A percentile compares a stretch with the other conserved stretches of the same genome.
Conservation (phyloP, 1,140 invertebrate species). For the Heliconius hewitsoni region DNA sequence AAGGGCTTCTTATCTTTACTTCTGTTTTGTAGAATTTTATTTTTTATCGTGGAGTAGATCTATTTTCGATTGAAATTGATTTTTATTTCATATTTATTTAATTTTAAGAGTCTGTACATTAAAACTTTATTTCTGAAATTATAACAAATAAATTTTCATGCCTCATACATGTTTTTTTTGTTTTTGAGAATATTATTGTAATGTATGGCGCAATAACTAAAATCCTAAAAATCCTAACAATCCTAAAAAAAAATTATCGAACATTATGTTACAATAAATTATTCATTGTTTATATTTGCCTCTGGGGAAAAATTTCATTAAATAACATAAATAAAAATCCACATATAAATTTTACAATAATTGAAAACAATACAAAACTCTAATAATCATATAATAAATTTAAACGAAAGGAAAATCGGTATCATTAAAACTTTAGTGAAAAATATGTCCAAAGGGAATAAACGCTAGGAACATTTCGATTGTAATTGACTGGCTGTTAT, state of each 20-base stretch:
- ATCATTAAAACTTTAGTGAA: constrained; percentile 7
- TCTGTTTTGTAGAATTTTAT: not conserved
- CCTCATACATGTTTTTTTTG: too few relatives aligned
- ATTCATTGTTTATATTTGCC: not conserved
- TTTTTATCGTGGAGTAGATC: too few relatives aligned
- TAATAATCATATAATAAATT: not conserved
- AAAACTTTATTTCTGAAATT: too few relatives aligned
- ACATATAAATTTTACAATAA: not conserved
- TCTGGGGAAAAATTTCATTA: not conserved
- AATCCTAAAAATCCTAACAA: too few relatives aligned
- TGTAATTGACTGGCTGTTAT: constrained; percentile 35
- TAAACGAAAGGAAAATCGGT: not conserved
- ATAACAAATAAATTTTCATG: too few relatives aligned
- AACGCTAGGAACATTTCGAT: constrained; percentile 26
- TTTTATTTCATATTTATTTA: too few relatives aligned
- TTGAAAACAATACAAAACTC: not conserved
- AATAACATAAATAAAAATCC: not conserved
- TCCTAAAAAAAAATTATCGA: not conserved
- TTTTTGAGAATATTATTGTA: too few relatives aligned
- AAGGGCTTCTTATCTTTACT: not conserved
- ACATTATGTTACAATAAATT: not conserved
- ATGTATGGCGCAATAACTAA: too few relatives aligned
- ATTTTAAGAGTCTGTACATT: too few relatives aligned
- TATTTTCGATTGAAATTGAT: too few relatives aligned
- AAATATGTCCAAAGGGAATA: constrained; percentile 17